A percentile compares a stretch with the other conserved stretches of the same genome.
phyloP scores from a whole-genome alignment of 2,113 vertebrate species.

The Ivindomyrus marchei region DNA sequence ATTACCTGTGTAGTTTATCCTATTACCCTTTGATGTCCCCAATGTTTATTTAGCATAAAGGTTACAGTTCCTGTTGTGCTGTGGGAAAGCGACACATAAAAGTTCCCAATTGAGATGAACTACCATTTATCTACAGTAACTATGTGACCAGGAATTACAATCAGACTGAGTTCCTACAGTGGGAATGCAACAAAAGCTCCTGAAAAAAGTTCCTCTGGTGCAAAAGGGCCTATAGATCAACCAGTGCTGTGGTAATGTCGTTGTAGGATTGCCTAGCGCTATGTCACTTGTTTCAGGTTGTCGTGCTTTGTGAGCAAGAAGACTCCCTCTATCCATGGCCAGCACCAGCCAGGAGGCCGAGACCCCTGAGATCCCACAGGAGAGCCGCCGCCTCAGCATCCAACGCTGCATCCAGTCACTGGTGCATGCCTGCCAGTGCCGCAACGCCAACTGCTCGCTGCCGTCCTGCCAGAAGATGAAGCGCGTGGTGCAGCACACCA shows the following conservation, averaged over 20 bases:
- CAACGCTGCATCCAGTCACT: slow-evolving; percentile 97
- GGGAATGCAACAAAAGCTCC: too few relatives aligned
- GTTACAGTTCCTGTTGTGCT: too few relatives aligned
- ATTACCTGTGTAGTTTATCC: too few relatives aligned
- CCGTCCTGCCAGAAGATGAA: slow-evolving; percentile 99
- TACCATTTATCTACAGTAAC: background rate
- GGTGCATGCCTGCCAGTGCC: slow-evolving; percentile 95
- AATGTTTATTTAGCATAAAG: too few relatives aligned
- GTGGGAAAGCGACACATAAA: background rate
- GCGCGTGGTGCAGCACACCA: slow-evolving; percentile 95
- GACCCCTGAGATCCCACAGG: slow-evolving; percentile 93
- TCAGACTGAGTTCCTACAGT: too few relatives aligned
- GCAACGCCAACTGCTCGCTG: slow-evolving; percentile 95
- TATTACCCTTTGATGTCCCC: too few relatives aligned
- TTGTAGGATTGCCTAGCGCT: background rate
- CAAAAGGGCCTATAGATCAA: background rate
- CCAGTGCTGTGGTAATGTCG: background rate
- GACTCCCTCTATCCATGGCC: slow-evolving; percentile 15
- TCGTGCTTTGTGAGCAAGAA: background rate
- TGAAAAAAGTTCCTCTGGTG: background rate
- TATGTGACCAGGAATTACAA: background rate
- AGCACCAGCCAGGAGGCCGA: slow-evolving; percentile 83
- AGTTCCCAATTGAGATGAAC: background rate
- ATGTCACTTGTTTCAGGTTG: background rate
- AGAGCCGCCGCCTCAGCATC: slow-evolving; percentile 90